These are phyloP conservation scores for Balearica regulorum DNA, from an alignment of 2,797 vertebrate genomes.

Conservation along the genomic window DNA sequence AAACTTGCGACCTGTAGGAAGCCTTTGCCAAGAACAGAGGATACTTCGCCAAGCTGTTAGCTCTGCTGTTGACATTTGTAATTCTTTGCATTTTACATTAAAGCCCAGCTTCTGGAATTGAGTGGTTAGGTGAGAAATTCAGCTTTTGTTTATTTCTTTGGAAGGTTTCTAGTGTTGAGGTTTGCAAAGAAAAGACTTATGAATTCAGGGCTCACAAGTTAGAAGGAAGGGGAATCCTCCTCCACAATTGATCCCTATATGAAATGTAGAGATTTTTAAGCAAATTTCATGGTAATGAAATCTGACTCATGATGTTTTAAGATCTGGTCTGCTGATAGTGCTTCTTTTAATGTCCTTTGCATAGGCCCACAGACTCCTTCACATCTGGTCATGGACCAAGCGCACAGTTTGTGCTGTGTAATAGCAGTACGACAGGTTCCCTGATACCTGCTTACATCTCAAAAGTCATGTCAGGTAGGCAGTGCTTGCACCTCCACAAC, in stretches of 20 bases:
- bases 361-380: background rate
- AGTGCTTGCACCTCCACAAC: background rate
- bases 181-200: background rate
- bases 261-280: background rate
- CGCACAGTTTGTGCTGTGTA: background rate
- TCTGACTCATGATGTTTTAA: slow-evolving; percentile 15
- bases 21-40: background rate
- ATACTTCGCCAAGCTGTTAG: background rate
- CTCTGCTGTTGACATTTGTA: background rate
- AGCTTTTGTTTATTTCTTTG: background rate
- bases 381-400: background rate
- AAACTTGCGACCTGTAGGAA: background rate
- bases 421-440: slow-evolving; percentile 2
- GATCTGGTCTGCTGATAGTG: background rate
- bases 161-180: background rate
- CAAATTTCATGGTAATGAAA: slow-evolving; percentile 36
- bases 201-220: background rate
- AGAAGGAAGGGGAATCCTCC: background rate
- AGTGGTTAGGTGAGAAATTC: background rate
- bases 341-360: slow-evolving; percentile 6
- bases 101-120: background rate
- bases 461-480: background rate
- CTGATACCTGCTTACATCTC: background rate
- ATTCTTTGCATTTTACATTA: background rate
- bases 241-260: background rate